These are phyloP conservation scores for Miltochrista miniata DNA, from an alignment of 2,888 invertebrate genomes.

Conservation along the genomic window DNA sequence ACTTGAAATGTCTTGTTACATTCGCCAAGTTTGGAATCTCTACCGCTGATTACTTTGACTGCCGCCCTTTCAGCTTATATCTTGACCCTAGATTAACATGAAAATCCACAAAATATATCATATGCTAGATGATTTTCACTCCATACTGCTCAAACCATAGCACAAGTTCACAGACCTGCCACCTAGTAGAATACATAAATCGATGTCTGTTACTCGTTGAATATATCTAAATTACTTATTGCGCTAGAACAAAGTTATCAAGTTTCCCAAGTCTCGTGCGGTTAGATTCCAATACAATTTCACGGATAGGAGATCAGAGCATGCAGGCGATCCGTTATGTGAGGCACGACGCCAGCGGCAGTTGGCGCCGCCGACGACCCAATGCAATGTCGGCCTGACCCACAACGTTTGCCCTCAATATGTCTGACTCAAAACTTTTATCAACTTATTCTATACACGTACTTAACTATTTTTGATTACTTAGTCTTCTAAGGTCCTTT, in stretches of 20 bases:
- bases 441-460: conserved; percentile 35
- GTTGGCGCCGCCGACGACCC: conserved; percentile 31
- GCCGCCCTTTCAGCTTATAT: too few relatives aligned
- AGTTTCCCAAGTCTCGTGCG: conserved; percentile 5
- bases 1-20: too few relatives aligned
- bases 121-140: too few relatives aligned
- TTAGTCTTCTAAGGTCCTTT: background rate
- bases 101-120: too few relatives aligned
- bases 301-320: conserved; percentile 35
- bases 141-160: too few relatives aligned
- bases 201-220: too few relatives aligned
- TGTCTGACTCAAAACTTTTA: conserved; percentile 30
- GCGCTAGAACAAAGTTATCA: background rate
- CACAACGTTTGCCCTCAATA: conserved; percentile 45
- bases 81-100: too few relatives aligned
- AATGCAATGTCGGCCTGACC: conserved; percentile 41
- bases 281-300: conserved; percentile 22
- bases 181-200: too few relatives aligned
- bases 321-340: conserved; percentile 50
- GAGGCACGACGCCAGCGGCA: conserved; percentile 28
- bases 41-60: too few relatives aligned
- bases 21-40: too few relatives aligned
- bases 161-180: too few relatives aligned
- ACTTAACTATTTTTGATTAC: background rate
- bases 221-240: too few relatives aligned